Evolutionary conservation across 2,797 vertebrate species (phyloP), one percentile per base, ranked within the genome.

Genomic region (Syncerus caffer): DNA sequence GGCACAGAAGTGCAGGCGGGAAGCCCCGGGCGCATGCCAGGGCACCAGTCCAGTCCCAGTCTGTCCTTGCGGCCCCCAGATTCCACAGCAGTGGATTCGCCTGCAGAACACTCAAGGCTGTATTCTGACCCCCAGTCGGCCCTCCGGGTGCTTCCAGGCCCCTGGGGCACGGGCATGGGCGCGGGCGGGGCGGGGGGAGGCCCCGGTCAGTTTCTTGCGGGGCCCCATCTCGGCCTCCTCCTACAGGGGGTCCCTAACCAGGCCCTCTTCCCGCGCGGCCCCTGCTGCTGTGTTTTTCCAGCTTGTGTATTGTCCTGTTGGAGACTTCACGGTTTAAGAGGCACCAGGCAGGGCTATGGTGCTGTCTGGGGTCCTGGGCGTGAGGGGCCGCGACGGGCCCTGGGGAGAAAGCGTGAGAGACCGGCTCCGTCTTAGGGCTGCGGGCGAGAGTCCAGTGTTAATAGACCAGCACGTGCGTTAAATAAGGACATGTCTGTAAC

Each of bases 371-470:
- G 51, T 15, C 51, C 51, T 14, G 80, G 31, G 50, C 0, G 0
- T 15, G 21, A 53, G 19, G 23, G 31, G 79, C 50, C 0, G 1
- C 2, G 17, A 80, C 7, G 2, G 10, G 10, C 7, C 31, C 23
- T 4, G 25, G 74, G 42, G 25, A 29, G 71, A 42, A 21, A 38
- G 11, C 19, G 2, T 19, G n/a, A 10, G 2, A 23, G 67, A 25
- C 67, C 0, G 6, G 76, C 76, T 31, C 13, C 2, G 15, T 17
- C 76, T 27, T 4, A 31, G 45, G 76, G 76, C 76, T 47, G 31
- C 19, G 7, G 51, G n/a, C 0, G 0, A 5, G 79, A 1, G 31
- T 5, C 19, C 51, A 3, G 50, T 9, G n/a, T 23, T 15, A 8
- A 3, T 1, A 51, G 21, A 15, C 12, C 51, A 16, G 79, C 31